Evolutionary conservation across 2,888 invertebrate species (phyloP).

Genomic region (Hirtodrosophila duncani): DNA sequence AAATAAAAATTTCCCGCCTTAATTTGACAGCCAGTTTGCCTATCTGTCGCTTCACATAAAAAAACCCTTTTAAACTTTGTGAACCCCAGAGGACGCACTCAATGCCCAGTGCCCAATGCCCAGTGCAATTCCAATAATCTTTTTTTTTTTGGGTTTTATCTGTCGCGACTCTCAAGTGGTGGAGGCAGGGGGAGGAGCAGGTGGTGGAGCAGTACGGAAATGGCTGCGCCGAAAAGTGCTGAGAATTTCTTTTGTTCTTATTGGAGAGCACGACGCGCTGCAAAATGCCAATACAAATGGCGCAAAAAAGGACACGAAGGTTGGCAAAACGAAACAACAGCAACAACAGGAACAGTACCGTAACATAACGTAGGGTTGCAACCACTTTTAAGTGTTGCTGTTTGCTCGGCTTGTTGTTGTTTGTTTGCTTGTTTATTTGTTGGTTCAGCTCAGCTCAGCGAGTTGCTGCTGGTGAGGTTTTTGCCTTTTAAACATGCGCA

Average conservation of each 20-base stretch:
- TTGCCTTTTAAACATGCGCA: conserved; percentile 63
- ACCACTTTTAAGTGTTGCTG: conserved; percentile 71
- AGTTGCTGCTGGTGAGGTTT: conserved; percentile 32
- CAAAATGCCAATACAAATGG: conserved; percentile 73
- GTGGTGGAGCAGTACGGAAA: conserved; percentile 6
- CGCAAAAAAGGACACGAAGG: conserved; percentile 59
- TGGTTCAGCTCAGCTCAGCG: too few relatives aligned
- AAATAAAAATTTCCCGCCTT: conserved; percentile 43
- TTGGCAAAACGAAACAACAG: conserved; percentile 5
- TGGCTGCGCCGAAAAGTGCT: conserved; percentile 9
- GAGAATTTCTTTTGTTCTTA: conserved; percentile 69
- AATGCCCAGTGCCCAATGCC: conserved; percentile 10
- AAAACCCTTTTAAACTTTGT: conserved; percentile 45
- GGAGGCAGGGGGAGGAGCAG: conserved; percentile 1
- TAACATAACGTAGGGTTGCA: conserved; percentile 62
- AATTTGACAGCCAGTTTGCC: conserved; percentile 19
- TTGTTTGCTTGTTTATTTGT: conserved; percentile 19
- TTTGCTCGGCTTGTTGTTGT: conserved; percentile 45
- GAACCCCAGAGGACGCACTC: conserved; percentile 22
- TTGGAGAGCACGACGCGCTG: conserved; percentile 70
- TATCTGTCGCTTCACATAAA: neutral
- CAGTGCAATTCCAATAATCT: conserved; percentile 60
- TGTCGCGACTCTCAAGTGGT: conserved; percentile 13
- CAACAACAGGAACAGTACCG: conserved; percentile 11
- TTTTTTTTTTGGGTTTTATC: conserved; percentile 44